A percentile compares a stretch with the other conserved stretches of the same genome.
Conservation (phyloP, 2,113 vertebrate genomes). For the Dasyornis broadbenti region DNA sequence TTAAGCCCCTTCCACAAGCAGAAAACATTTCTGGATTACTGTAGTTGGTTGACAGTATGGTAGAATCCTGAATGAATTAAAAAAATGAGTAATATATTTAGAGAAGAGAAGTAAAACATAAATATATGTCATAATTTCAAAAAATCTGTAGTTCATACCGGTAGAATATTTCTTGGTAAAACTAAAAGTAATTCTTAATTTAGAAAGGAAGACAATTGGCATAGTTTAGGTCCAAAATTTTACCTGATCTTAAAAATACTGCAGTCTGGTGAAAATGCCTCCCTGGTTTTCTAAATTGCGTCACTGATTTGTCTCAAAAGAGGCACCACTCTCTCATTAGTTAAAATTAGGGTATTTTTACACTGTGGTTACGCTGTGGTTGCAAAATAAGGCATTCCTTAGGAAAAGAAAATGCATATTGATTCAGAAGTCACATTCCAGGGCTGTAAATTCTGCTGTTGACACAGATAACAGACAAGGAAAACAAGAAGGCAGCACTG, state of each 20-base stretch:
- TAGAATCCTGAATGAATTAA: constrained; percentile 71
- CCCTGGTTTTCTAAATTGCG: not conserved
- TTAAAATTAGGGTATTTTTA: constrained; percentile 34
- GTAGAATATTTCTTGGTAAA: constrained; percentile 56
- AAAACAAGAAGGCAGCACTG: not conserved
- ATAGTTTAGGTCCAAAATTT: constrained; percentile 30
- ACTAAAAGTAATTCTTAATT: constrained; percentile 55
- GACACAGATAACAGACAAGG: not conserved
- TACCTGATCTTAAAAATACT: not conserved
- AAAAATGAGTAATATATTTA: constrained; percentile 70
- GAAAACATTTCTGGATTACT: constrained; percentile 63
- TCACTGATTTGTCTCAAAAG: not conserved
- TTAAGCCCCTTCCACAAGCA: constrained; percentile 60
- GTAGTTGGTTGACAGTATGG: constrained; percentile 55
- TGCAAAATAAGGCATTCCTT: not conserved
- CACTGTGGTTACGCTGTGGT: not conserved
- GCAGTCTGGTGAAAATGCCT: not conserved
- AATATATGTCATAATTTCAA: constrained; percentile 50
- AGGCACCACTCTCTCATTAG: not conserved
- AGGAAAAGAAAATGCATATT: not conserved
- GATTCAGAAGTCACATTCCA: constrained; percentile 27
- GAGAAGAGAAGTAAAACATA: constrained; percentile 51
- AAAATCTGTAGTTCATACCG: constrained; percentile 60
- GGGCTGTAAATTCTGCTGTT: not conserved
- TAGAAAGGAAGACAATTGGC: constrained; percentile 50